phyloP scores from a whole-genome alignment of 2,113 vertebrate species.

The Monopterus albus region DNA sequence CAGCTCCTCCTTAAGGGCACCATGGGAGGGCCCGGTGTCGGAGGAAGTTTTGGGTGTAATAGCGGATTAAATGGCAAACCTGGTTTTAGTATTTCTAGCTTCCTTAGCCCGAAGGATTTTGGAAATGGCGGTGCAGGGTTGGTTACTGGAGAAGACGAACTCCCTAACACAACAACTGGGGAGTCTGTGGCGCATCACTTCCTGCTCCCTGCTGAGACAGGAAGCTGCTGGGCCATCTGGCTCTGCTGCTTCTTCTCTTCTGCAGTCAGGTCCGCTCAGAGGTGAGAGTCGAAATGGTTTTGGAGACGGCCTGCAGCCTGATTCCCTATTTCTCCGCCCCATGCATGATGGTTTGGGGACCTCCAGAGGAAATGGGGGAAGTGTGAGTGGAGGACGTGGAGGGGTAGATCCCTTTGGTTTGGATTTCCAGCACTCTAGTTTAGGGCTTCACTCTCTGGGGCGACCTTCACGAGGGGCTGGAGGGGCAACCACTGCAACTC shows the following conservation, averaged over 20 bases:
- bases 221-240: slow-evolving; percentile 79
- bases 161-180: slow-evolving; percentile 93
- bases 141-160: slow-evolving; percentile 84
- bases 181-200: slow-evolving; percentile 85
- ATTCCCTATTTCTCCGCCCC: slow-evolving; percentile 90
- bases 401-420: slow-evolving; percentile 87
- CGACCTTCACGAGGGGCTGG: slow-evolving; percentile 83
- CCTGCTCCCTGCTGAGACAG: slow-evolving; percentile 87
- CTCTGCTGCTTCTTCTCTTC: slow-evolving; percentile 79
- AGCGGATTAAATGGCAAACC: slow-evolving; percentile 86
- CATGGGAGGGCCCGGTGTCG: slow-evolving; percentile 43
- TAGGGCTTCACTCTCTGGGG: slow-evolving; percentile 90
- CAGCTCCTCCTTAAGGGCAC: slow-evolving; percentile 89
- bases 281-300: slow-evolving; percentile 80
- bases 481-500: slow-evolving; percentile 28
- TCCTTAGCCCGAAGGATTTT: slow-evolving; percentile 86
- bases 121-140: slow-evolving; percentile 56
- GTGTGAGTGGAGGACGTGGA: slow-evolving; percentile 67
- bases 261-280: slow-evolving; percentile 70
- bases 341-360: slow-evolving; percentile 87
- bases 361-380: slow-evolving; percentile 60
- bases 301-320: slow-evolving; percentile 78
- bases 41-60: slow-evolving; percentile 57
- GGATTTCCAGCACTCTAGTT: slow-evolving; percentile 89
- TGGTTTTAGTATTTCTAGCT: slow-evolving; percentile 90